These are phyloP conservation scores for Brachionus rubens DNA, from an alignment of 1,140 invertebrate species.

Conservation along the genomic window DNA sequence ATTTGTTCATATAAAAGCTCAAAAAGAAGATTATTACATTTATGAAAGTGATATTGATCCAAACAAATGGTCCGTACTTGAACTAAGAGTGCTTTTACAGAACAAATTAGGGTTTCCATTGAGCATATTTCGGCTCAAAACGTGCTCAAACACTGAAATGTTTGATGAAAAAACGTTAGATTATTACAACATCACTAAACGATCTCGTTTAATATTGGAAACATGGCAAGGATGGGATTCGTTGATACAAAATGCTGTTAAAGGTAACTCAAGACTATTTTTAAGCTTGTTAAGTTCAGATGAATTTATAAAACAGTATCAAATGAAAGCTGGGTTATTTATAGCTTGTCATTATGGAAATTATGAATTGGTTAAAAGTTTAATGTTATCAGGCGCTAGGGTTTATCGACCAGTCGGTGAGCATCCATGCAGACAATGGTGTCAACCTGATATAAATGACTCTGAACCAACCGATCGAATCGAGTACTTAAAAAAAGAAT, in stretches of 20 bases:
- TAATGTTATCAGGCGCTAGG: background rate
- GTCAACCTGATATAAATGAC: background rate
- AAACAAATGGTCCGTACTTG: background rate
- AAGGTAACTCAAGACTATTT: conserved; percentile 16
- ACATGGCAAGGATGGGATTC: conserved; percentile 29
- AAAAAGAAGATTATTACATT: background rate
- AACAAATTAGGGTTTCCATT: conserved; percentile 8
- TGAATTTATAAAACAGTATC: conserved; percentile 19
- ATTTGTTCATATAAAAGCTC: conserved; percentile 11
- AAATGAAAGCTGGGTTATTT: conserved; percentile 18
- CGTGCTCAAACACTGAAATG: background rate
- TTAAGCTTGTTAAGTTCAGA: conserved; percentile 1
- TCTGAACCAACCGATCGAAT: background rate
- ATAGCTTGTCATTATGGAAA: conserved; percentile 38
- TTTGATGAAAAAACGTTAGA: background rate
- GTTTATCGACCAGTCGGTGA: conserved; percentile 2
- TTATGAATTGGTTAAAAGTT: conserved; percentile 12
- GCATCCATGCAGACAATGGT: conserved; percentile 46
- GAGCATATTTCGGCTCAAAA: conserved; percentile 32
- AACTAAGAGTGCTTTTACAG: background rate
- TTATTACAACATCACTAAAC: background rate
- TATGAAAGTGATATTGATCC: conserved; percentile 2
- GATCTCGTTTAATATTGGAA: background rate
- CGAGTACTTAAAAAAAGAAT: background rate
- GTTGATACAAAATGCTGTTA: background rate